Evolutionary conservation across 2,888 invertebrate species (phyloP), one percentile per base, ranked within the genome.

Genomic region (Meteorus cinctellus): DNA sequence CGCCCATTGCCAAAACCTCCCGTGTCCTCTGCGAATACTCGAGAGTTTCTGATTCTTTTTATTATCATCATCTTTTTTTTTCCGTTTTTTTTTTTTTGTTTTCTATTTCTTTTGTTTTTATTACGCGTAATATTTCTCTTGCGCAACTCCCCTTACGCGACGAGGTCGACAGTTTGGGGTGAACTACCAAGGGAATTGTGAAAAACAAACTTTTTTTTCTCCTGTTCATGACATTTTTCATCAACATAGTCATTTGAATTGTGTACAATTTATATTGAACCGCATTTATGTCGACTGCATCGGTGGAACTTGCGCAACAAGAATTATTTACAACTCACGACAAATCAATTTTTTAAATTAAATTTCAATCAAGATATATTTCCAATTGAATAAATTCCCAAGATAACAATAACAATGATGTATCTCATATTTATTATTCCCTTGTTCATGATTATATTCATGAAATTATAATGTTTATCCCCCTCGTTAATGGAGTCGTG

Each of bases 21-120:
- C 19, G 55, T 51, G 69, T 66, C 68, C 72, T 67, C 69, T 74
- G 63, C 36, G 68, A 76, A 73, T 74, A 66, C 72, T 74, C 66
- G 71, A 70, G 66, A 59, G 41, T 78, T 48, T 72, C n/a, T 63
- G 27, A 74, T 31, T 36, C 36, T 66, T 73, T 66, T 34, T 51
- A 27, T 36, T 24, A 34, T 45, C 34, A 31, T 70, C 63, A 72
- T 65, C 68, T 67, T 71, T 63, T 65, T 70, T 14, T 19, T 27
- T 27, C 27, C 55, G 45, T 31, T 45, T 19, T 8, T 55, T 19
- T 55, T 55, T 48, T 55, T 24, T 55, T 24, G 55, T 55, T 55
- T 24, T 55, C 55, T 55, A 55, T 55, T 19, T 24, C 55, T 19
- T 55, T 19, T 19, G 55, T 55, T 55, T 55, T 41, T 68, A 31